Percentiles rank a stretch among this genome's conserved stretches.
These are phyloP conservation scores for Alviniconcha marisindica DNA, from an alignment of 1,140 invertebrate genomes.

Conservation along the genomic window DNA sequence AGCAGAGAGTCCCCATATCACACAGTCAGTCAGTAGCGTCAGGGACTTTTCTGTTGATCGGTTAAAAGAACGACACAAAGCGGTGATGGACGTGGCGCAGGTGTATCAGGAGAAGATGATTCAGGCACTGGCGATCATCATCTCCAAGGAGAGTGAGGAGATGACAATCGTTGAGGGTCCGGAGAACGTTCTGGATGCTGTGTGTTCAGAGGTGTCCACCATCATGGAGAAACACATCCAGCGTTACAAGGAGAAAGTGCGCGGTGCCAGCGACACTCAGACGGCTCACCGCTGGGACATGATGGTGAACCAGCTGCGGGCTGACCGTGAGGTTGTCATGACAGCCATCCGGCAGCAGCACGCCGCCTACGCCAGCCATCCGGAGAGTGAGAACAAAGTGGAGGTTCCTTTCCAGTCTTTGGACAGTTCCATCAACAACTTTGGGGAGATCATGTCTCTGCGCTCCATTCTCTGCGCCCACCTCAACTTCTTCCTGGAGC, in stretches of 20 bases:
- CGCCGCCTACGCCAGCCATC: constrained; percentile 36
- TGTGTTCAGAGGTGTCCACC: constrained; percentile 56
- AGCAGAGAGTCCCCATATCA: constrained; percentile 45
- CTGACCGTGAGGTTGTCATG: constrained; percentile 41
- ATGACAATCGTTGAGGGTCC: constrained; percentile 53
- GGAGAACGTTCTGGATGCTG: constrained; percentile 53
- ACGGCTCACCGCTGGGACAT: constrained; percentile 49
- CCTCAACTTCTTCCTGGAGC: constrained; percentile 53
- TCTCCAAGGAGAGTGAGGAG: constrained; percentile 54
- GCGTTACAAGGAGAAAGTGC: constrained; percentile 51
- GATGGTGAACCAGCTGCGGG: constrained; percentile 46
- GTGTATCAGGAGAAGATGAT: constrained; percentile 49
- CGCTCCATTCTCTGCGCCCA: constrained; percentile 57
- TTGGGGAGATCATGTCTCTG: constrained; percentile 60
- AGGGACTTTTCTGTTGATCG: constrained; percentile 60
- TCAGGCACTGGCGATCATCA: constrained; percentile 52
- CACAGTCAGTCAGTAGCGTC: constrained; percentile 46
- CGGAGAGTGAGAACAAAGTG: constrained; percentile 24
- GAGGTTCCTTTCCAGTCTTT: constrained; percentile 51
- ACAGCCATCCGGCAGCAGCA: constrained; percentile 40
- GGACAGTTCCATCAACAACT: constrained; percentile 56
- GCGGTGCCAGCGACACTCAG: constrained; percentile 42
- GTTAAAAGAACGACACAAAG: constrained; percentile 57
- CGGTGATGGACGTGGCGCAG: constrained; percentile 48
- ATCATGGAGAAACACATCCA: constrained; percentile 57